phyloP scores from a whole-genome alignment of 1,140 invertebrate species.

The Acromyrmex echinatior region DNA sequence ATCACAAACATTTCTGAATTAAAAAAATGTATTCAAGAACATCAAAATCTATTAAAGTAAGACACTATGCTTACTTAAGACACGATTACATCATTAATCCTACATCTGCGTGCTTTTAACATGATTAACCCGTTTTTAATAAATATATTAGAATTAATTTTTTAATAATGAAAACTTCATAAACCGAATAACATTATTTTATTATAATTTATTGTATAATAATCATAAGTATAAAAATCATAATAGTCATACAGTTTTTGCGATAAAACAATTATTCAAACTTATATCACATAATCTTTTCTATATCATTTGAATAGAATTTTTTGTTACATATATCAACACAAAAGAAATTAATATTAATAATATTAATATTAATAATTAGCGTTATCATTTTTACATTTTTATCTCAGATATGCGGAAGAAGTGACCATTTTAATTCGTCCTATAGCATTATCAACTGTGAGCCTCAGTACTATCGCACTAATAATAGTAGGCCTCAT shows the following conservation, averaged over 20 bases:
- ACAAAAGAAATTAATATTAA: background rate
- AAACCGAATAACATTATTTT: background rate
- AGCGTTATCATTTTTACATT: background rate
- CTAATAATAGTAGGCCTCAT: slow-evolving; percentile 34
- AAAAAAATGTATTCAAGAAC: slow-evolving; percentile 35
- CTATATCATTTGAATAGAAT: background rate
- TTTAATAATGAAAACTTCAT: too few relatives aligned
- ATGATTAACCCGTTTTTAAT: too few relatives aligned
- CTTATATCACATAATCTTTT: background rate
- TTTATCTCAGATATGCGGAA: slow-evolving; percentile 47
- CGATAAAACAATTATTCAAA: background rate
- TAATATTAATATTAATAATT: background rate
- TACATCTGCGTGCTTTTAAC: too few relatives aligned
- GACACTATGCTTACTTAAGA: background rate
- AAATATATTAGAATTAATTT: too few relatives aligned
- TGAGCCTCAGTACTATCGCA: background rate
- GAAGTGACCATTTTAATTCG: slow-evolving; percentile 22
- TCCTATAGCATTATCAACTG: slow-evolving; percentile 35
- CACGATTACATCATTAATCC: too few relatives aligned
- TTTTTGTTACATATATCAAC: background rate
- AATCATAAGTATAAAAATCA: background rate
- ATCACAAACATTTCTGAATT: slow-evolving; percentile 1
- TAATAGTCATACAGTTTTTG: background rate
- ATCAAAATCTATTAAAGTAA: slow-evolving; percentile 58
- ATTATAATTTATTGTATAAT: background rate